Evolutionary conservation across 2,888 invertebrate species (phyloP).

Genomic region (Amiota minor): DNA sequence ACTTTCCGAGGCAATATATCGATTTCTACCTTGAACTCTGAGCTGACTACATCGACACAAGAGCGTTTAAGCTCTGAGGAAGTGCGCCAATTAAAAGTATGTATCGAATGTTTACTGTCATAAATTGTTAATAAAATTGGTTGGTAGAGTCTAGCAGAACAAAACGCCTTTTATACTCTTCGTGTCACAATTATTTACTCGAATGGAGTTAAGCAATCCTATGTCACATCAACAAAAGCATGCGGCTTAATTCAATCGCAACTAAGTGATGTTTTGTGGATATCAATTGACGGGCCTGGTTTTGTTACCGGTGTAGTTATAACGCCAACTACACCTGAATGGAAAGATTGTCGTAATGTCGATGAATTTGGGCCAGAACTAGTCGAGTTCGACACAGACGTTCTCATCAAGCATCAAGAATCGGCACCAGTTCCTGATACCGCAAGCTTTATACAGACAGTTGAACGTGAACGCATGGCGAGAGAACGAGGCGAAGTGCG

Average conservation of each 20-base stretch:
- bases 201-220: constrained; percentile 80
- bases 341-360: constrained; percentile 50
- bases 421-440: constrained; percentile 94
- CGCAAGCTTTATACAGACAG: constrained; percentile 93
- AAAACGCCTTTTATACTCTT: constrained; percentile 84
- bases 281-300: constrained; percentile 86
- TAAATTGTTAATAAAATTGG: background rate
- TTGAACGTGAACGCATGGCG: constrained; percentile 92
- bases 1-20: constrained; percentile 81
- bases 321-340: constrained; percentile 76
- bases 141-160: constrained; percentile 77
- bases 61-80: constrained; percentile 76
- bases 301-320: constrained; percentile 82
- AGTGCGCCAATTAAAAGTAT: constrained; percentile 77
- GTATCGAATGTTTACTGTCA: background rate
- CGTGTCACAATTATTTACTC: constrained; percentile 80
- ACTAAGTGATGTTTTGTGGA: constrained; percentile 84
- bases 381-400: constrained; percentile 82
- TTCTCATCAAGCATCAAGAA: constrained; percentile 86
- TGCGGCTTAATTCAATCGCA: constrained; percentile 84
- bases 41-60: constrained; percentile 79
- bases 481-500: constrained; percentile 91
- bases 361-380: constrained; percentile 63
- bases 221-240: constrained; percentile 86
- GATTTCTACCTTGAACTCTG: constrained; percentile 81